These are phyloP conservation scores for Larimichthys crocea DNA, from an alignment of 2,113 vertebrate genomes.

Conservation along the genomic window DNA sequence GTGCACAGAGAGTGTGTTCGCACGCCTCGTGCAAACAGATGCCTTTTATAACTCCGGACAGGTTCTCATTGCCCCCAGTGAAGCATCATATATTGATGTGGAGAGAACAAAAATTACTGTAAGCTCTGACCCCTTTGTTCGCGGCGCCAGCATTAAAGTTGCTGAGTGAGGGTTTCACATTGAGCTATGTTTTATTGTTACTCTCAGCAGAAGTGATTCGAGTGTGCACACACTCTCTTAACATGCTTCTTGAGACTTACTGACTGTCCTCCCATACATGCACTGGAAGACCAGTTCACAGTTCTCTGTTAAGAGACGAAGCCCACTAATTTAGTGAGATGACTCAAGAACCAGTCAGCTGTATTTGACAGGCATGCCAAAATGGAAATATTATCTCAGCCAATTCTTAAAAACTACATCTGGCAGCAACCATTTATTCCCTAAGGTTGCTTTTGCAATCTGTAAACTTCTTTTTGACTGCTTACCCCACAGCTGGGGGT, in stretches of 20 bases:
- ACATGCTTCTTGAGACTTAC: conserved; percentile 15
- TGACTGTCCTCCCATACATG: not conserved
- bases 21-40: conserved; percentile 43
- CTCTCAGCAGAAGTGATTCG: conserved; percentile 65
- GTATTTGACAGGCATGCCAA: conserved; percentile 20
- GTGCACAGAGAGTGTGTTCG: conserved; percentile 32
- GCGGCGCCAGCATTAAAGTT: conserved; percentile 74
- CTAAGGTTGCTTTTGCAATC: conserved; percentile 38
- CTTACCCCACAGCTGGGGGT: conserved; percentile 49
- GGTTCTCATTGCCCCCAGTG: conserved; percentile 59
- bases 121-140: conserved; percentile 76
- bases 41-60: conserved; percentile 60
- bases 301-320: not conserved
- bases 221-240: conserved; percentile 9
- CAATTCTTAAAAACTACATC: conserved; percentile 52
- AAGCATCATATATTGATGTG: conserved; percentile 74
- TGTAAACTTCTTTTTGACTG: conserved; percentile 42
- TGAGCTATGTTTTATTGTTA: conserved; percentile 69
- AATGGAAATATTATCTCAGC: conserved; percentile 49
- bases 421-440: conserved; percentile 48
- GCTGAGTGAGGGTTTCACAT: conserved; percentile 80
- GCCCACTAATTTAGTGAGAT: conserved; percentile 19
- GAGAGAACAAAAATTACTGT: conserved; percentile 69
- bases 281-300: not conserved
- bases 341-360: conserved; percentile 39